Evolutionary conservation across 2,113 vertebrate genomes (phyloP), one percentile per base, ranked within the genome.

Genomic region (Megaceryle torquata): DNA sequence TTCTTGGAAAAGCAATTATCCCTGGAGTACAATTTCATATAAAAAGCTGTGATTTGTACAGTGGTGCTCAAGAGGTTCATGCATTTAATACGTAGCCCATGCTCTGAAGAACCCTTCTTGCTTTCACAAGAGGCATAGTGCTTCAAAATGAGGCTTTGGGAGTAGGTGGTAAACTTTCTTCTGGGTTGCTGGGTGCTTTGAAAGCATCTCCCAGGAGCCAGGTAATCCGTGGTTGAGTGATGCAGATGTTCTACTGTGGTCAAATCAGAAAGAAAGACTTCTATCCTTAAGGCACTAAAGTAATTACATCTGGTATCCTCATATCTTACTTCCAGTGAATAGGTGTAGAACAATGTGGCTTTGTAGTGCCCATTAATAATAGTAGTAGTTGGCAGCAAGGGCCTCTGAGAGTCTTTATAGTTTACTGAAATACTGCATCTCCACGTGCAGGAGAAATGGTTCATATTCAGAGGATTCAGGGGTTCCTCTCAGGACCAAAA

Each of bases 171-270:
- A 93, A 96, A 93, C 24, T 64, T 93, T 91, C 90, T 91, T 87
- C 94, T 96, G 81, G 94, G 91, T 91, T 95, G 92, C 81, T 65
- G 75, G n/a, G 37, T 95, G 94, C 87, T 96, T 89, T 96, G 95
- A 95, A 96, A 88, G 69, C 91, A 88, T 72, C 91, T 93, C 70
- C 82, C 70, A 92, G 89, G 57, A 95, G 91, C 72, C 81, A 91
- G 86, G 44, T 91, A 94, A 96, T 67, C 84, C 72, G 89, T 80
- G 93, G 94, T 67, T 93, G 82, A 86, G 67, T 0, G 31, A 93
- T 89, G 94, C 96, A 96, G 95, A 93, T 97, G 91, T 95, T 94
- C 93, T 89, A 10, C 75, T 96, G 96, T 95, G 95, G 95, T 97
- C 96, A 94, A 95, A 96, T 91, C 94, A 93, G 85, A 96, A 94